Percentiles rank a stretch among this genome's conserved stretches.
These are phyloP conservation scores for Pseudocheirus occidentalis DNA, from an alignment of 2,797 vertebrate genomes.

Conservation along the genomic window DNA sequence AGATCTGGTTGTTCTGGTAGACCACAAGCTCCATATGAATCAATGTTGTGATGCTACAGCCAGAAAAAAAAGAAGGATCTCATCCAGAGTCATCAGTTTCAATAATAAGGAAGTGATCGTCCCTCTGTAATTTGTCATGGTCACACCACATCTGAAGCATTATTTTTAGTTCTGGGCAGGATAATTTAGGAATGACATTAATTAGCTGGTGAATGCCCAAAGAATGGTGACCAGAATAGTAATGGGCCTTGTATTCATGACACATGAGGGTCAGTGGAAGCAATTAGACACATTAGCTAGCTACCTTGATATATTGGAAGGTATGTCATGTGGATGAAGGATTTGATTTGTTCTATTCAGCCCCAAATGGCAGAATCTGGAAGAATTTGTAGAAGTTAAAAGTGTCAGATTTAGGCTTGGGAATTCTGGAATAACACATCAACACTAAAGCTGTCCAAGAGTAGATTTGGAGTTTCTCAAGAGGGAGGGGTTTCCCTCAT, in stretches of 20 bases:
- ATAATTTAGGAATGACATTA: neutral
- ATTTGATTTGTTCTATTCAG: neutral
- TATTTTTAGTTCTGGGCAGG: neutral
- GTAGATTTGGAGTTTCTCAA: neutral
- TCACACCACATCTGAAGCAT: neutral
- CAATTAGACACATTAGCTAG: neutral
- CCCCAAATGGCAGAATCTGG: neutral
- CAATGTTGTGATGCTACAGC: neutral
- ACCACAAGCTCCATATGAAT: neutral
- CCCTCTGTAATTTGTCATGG: neutral
- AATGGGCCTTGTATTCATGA: neutral
- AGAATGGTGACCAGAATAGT: neutral
- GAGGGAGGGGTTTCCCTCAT: neutral
- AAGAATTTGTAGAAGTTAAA: neutral
- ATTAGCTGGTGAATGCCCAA: neutral
- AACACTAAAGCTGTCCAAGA: neutral
- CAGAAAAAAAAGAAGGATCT: neutral
- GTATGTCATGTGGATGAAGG: neutral
- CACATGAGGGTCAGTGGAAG: neutral
- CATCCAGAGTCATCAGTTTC: neutral
- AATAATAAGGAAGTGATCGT: neutral
- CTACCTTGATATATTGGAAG: neutral
- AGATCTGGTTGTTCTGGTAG: neutral
- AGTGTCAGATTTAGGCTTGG: neutral
- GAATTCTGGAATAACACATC: neutral